phyloP scores from a whole-genome alignment of 2,113 vertebrate species.

The Gymnorhina tibicen region DNA sequence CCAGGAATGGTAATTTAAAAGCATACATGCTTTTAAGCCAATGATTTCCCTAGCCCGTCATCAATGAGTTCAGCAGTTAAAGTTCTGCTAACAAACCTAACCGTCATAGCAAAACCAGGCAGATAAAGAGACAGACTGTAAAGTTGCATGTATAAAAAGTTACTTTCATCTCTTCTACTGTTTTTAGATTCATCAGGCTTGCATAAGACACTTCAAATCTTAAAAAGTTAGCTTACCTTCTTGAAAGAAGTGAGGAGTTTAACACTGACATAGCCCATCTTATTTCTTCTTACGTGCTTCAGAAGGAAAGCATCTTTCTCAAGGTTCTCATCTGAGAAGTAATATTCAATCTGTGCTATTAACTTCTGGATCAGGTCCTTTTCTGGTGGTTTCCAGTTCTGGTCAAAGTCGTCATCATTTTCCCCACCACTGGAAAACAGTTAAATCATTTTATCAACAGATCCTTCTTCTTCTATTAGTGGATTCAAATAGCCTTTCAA shows the following conservation, averaged over 20 bases:
- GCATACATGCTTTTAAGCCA: not conserved
- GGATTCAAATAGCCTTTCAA: not conserved
- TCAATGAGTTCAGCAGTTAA: not conserved
- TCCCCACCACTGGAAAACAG: constrained; percentile 81
- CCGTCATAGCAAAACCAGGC: not conserved
- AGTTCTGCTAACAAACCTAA: not conserved
- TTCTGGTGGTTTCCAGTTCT: constrained; percentile 90
- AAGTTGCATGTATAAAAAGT: not conserved
- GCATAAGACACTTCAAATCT: not conserved
- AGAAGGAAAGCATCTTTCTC: constrained; percentile 96
- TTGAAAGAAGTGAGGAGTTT: constrained; percentile 98
- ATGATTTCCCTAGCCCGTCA: not conserved
- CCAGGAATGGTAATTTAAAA: not conserved
- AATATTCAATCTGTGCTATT: constrained; percentile 92
- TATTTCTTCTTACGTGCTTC: constrained; percentile 94
- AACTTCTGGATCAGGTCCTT: constrained; percentile 86
- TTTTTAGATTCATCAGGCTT: not conserved
- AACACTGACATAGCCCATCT: constrained; percentile 94
- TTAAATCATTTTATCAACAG: not conserved
- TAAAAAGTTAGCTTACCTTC: constrained; percentile 78
- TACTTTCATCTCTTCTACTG: not conserved
- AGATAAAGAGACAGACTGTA: not conserved
- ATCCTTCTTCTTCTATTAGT: not conserved
- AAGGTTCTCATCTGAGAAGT: constrained; percentile 95
- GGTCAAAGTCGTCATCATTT: constrained; percentile 79